Percentiles rank a stretch among this genome's conserved stretches.
phyloP scores from a whole-genome alignment of 2,797 vertebrate genomes.

The Tachyglossus aculeatus region DNA sequence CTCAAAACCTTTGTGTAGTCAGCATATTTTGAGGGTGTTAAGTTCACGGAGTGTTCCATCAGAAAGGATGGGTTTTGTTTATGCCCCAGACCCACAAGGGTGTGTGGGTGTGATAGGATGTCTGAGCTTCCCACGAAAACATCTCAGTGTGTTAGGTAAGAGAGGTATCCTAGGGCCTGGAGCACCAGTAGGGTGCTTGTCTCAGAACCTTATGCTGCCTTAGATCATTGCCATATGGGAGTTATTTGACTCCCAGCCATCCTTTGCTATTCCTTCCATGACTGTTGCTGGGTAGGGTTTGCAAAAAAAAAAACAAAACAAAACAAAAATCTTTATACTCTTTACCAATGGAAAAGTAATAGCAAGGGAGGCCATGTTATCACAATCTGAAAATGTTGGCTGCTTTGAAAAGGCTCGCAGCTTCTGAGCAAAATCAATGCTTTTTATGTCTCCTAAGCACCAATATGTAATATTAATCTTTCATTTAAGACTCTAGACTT shows the following conservation, averaged over 20 bases:
- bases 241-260: background rate
- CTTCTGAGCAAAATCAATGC: background rate
- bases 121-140: background rate
- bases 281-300: conserved; percentile 32
- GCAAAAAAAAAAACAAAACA: conserved; percentile 33
- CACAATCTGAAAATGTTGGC: conserved; percentile 15
- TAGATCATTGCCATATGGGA: background rate
- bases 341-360: conserved; percentile 33
- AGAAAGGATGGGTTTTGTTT: background rate
- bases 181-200: background rate
- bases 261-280: background rate
- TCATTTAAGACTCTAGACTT: background rate
- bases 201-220: conserved; percentile 1
- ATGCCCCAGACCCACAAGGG: background rate
- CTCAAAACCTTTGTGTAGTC: no score
- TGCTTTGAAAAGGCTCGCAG: background rate
- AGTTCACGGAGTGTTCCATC: background rate
- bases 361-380: background rate
- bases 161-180: background rate
- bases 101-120: background rate
- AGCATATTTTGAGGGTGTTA: background rate
- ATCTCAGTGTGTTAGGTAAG: background rate
- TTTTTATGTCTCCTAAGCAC: background rate
- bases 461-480: background rate
- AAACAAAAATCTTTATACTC: conserved; percentile 6